These are phyloP conservation scores for Trinectes maculatus DNA, from an alignment of 2,113 vertebrate species.

Conservation along the genomic window DNA sequence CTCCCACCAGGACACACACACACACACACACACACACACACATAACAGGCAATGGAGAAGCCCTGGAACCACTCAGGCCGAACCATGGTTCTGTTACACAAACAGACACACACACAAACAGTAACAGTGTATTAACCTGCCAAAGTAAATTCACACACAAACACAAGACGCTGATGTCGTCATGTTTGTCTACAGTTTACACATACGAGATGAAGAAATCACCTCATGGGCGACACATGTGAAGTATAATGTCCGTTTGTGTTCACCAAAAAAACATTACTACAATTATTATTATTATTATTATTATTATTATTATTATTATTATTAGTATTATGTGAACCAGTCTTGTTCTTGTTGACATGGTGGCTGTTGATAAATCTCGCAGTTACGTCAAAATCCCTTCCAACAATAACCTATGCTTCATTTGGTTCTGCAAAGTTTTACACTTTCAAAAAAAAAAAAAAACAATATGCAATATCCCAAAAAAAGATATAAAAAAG, in stretches of 20 bases:
- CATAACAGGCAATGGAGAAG: slow-evolving; percentile 56
- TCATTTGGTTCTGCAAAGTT: background rate
- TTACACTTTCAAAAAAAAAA: background rate
- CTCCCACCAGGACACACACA: slow-evolving; percentile 54
- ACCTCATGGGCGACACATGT: too few species aligned
- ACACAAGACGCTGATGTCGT: background rate
- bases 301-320: background rate
- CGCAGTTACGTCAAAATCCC: background rate
- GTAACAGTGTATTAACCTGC: slow-evolving; percentile 9
- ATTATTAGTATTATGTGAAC: background rate
- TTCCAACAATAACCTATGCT: background rate
- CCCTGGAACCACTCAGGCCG: slow-evolving; percentile 68
- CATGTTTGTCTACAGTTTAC: background rate
- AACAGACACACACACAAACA: slow-evolving; percentile 29
- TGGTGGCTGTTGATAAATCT: background rate
- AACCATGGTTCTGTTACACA: slow-evolving; percentile 65
- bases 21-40: slow-evolving; percentile 40
- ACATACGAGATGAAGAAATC: too few species aligned
- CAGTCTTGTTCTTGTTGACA: background rate
- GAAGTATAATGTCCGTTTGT: too few species aligned
- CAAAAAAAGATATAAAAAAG: background rate
- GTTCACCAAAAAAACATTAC: too few species aligned
- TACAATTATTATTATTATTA: background rate
- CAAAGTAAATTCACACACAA: slow-evolving; percentile 10
- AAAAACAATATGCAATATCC: background rate